Evolutionary conservation across 1,140 invertebrate genomes (phyloP).

Genomic region (Gonatopus flavifemur): DNA sequence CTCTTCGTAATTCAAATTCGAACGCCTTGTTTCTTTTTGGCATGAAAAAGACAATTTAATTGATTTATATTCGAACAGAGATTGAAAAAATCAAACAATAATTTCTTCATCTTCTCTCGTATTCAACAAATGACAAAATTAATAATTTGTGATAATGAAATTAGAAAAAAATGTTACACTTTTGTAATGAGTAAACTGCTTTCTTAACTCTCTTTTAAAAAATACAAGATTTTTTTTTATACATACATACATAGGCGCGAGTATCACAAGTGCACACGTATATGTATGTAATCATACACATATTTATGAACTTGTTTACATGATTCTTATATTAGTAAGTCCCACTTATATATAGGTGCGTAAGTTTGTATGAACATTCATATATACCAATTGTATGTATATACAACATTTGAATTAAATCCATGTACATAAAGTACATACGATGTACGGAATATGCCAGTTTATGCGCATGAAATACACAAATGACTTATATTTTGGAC

Average conservation of each 20-base stretch:
- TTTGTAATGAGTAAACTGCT: conserved; percentile 19
- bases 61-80: no score
- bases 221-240: conserved; percentile 27
- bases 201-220: conserved; percentile 21
- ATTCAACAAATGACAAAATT: conserved; percentile 14
- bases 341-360: background rate
- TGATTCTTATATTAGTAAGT: conserved; percentile 36
- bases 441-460: background rate
- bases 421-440: background rate
- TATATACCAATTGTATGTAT: background rate
- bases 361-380: background rate
- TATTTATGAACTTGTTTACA: conserved; percentile 24
- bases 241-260: conserved; percentile 33
- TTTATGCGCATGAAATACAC: background rate
- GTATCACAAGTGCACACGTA: conserved; percentile 23
- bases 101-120: no score
- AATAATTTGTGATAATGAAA: conserved; percentile 15
- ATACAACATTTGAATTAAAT: background rate
- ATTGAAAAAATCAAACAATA: no score
- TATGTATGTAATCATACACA: conserved; percentile 26
- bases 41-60: no score
- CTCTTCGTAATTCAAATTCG: no score
- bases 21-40: no score
- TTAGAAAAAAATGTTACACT: no score
- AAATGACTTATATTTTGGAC: no score